Evolutionary conservation across 2,113 vertebrate species (phyloP).

Genomic region (Danionella cerebrum): DNA sequence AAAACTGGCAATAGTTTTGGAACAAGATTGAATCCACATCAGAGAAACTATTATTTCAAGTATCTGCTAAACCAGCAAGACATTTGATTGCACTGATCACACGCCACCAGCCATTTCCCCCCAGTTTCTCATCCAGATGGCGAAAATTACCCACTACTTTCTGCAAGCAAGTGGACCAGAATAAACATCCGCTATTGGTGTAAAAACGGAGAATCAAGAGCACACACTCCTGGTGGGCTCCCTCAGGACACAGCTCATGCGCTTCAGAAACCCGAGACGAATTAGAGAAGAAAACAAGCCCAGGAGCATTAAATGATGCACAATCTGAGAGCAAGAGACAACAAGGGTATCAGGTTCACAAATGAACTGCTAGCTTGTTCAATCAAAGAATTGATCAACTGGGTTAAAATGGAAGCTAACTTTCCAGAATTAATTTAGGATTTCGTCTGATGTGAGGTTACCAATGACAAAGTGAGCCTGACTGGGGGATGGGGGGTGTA

Average conservation of each 20-base stretch:
- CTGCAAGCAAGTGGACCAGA: background rate
- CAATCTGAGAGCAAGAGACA: background rate
- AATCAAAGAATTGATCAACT: background rate
- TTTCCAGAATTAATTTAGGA: background rate
- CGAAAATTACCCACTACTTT: background rate
- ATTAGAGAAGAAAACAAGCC: background rate
- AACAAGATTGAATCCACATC: no score
- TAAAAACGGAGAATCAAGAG: background rate
- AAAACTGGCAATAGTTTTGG: no score
- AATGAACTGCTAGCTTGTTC: background rate
- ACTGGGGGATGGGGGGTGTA: no score
- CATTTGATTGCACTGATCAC: no score
- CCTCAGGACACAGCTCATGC: background rate
- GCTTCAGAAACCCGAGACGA: background rate
- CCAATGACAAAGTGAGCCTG: slow-evolving; percentile 2
- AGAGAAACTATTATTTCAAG: no score
- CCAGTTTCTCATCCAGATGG: background rate
- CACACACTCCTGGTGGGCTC: background rate
- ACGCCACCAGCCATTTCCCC: no score
- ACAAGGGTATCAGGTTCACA: background rate
- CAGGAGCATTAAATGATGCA: background rate
- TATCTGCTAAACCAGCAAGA: no score
- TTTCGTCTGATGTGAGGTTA: background rate
- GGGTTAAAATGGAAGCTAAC: background rate
- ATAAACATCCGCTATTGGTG: background rate